Percentiles rank a stretch among this genome's conserved stretches.
Evolutionary conservation across 2,797 vertebrate genomes (phyloP).

Genomic region (Sibirionetta formosa): DNA sequence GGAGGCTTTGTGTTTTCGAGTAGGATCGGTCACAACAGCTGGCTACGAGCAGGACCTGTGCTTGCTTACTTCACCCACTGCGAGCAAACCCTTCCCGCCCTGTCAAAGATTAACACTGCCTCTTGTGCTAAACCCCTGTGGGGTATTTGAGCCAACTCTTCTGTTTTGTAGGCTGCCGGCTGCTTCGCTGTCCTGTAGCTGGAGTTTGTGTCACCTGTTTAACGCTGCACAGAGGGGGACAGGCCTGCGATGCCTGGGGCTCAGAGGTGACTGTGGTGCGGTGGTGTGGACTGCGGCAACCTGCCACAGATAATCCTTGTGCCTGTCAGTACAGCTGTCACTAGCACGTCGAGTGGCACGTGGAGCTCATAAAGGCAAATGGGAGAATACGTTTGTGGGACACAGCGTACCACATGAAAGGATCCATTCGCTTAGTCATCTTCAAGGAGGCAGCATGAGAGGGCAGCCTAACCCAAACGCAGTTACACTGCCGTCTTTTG

Average conservation of each 20-base stretch:
- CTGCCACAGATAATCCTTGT: background rate
- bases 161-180: background rate
- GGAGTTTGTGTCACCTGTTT: background rate
- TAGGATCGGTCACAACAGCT: accelerated
- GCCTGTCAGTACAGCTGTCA: slow-evolving; percentile 6
- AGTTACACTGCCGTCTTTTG: background rate
- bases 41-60: background rate
- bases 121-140: background rate
- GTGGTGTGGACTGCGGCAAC: accelerated
- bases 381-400: background rate
- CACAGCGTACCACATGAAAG: background rate
- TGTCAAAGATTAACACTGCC: background rate
- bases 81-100: accelerated
- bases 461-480: slow-evolving; percentile 49
- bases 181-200: background rate
- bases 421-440: background rate
- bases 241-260: accelerated
- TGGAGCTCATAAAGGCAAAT: slow-evolving; percentile 40
- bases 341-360: background rate
- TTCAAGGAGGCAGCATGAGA: slow-evolving; percentile 45
- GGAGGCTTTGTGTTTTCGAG: background rate
- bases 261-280: background rate
- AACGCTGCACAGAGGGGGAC: accelerated
- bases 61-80: background rate
- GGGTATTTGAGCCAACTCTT: background rate